Percentiles rank a stretch among this genome's conserved stretches.
Conservation (phyloP, 1,140 invertebrate species). For the Hydropsyche tenuis region DNA sequence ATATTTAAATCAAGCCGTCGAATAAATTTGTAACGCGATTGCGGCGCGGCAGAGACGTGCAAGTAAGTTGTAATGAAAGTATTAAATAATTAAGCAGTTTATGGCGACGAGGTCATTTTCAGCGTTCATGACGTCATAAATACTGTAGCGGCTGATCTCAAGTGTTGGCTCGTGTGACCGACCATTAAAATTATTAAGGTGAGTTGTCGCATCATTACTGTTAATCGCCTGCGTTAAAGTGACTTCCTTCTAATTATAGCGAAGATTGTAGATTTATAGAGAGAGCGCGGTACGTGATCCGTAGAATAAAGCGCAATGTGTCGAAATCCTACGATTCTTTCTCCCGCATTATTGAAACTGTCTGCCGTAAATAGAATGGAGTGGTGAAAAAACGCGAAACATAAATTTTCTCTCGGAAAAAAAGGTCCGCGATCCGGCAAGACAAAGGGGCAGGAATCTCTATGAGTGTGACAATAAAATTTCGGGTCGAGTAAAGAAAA, state of each 20-base stretch:
- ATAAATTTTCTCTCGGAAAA: slow-evolving; percentile 24
- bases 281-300: neutral
- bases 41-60: neutral
- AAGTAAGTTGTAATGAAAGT: slow-evolving; percentile 43
- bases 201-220: neutral
- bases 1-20: too few species aligned
- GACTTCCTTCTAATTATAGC: too few species aligned
- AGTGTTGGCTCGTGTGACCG: slow-evolving; percentile 1
- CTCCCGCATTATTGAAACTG: neutral
- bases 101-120: slow-evolving; percentile 30
- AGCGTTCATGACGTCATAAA: slow-evolving; percentile 47
- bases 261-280: neutral
- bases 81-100: slow-evolving; percentile 45
- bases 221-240: neutral
- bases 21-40: neutral
- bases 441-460: slow-evolving; percentile 31
- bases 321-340: neutral
- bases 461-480: slow-evolving; percentile 33
- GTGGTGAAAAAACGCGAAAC: slow-evolving; percentile 2
- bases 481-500: slow-evolving; percentile 32
- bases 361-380: slow-evolving; percentile 11
- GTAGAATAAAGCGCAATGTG: neutral
- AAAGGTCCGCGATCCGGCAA: neutral
- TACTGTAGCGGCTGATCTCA: slow-evolving; percentile 39
- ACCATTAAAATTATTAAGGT: slow-evolving; percentile 17